Evolutionary conservation across 2,888 invertebrate species (phyloP).

Genomic region (Lepidocyrtoides sp.): DNA sequence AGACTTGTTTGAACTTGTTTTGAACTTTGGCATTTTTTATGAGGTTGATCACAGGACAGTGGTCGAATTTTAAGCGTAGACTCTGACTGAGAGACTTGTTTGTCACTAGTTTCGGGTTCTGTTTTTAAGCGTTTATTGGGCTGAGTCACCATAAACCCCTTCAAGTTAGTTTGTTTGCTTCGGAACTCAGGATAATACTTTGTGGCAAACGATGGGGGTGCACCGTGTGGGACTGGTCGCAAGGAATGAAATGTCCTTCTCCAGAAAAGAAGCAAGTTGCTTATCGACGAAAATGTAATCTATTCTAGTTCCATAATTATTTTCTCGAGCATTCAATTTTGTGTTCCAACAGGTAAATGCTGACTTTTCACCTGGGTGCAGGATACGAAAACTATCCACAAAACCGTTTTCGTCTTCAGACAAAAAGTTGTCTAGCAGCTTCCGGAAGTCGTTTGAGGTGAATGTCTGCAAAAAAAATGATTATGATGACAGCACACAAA

Average conservation of each 20-base stretch:
- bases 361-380: constrained; percentile 68
- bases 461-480: constrained; percentile 63
- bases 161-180: constrained; percentile 76
- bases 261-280: constrained; percentile 72
- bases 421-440: constrained; percentile 69
- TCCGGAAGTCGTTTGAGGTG: constrained; percentile 51
- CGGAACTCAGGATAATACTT: constrained; percentile 79
- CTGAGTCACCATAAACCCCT: constrained; percentile 51
- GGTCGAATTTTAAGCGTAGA: not conserved
- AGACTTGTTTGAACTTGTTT: constrained; percentile 71
- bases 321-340: constrained; percentile 78
- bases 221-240: not conserved
- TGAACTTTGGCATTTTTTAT: not conserved
- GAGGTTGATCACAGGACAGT: not conserved
- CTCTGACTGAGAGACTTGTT: not conserved
- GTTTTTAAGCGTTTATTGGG: constrained; percentile 6
- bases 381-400: constrained; percentile 76
- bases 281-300: constrained; percentile 82
- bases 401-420: constrained; percentile 45
- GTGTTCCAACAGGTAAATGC: constrained; percentile 83
- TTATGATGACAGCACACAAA: too few relatives aligned
- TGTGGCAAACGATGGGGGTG: constrained; percentile 72
- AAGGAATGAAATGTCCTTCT: constrained; percentile 79
- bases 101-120: not conserved
- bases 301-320: constrained; percentile 83